A percentile compares a stretch with the other conserved stretches of the same genome.
Evolutionary conservation across 1,140 invertebrate genomes (phyloP).

Genomic region (Samia ricini): DNA sequence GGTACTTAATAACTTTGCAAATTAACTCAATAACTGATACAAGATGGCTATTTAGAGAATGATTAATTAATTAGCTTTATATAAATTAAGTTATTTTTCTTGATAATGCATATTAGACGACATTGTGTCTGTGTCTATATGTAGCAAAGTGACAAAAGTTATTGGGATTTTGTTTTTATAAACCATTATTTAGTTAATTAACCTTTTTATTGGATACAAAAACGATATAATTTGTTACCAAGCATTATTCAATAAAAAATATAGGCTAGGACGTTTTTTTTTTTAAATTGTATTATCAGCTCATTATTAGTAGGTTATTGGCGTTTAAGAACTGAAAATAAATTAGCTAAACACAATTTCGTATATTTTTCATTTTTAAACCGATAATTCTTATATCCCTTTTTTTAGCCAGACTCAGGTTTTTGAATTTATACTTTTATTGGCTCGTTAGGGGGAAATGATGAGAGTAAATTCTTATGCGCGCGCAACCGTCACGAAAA

Average conservation of each 20-base stretch:
- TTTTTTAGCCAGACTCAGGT: too few species aligned
- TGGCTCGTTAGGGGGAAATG: too few species aligned
- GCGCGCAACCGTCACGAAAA: too few species aligned
- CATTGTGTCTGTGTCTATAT: neutral
- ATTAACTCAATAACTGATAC: conserved; percentile 54
- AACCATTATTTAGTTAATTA: conserved; percentile 55
- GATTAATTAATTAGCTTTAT: conserved; percentile 68
- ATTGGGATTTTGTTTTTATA: conserved; percentile 65
- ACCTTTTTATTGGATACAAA: conserved; percentile 70
- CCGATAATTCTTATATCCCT: neutral
- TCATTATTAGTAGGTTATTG: conserved; percentile 76
- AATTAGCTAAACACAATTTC: conserved; percentile 70
- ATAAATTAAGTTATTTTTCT: conserved; percentile 70
- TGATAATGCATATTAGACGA: conserved; percentile 35
- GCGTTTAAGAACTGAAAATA: conserved; percentile 78
- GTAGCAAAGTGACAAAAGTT: conserved; percentile 28
- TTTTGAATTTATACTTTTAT: too few species aligned
- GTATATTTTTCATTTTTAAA: conserved; percentile 43
- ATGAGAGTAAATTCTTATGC: too few species aligned
- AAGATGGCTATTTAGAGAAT: conserved; percentile 53
- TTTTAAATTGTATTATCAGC: conserved; percentile 77
- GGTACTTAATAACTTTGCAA: conserved; percentile 21
- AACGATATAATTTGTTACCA: conserved; percentile 75
- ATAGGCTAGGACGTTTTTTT: conserved; percentile 67
- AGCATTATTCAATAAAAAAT: conserved; percentile 76